Evolutionary conservation across 2,888 invertebrate species (phyloP).

Genomic region (Nasonovia ribisnigri): DNA sequence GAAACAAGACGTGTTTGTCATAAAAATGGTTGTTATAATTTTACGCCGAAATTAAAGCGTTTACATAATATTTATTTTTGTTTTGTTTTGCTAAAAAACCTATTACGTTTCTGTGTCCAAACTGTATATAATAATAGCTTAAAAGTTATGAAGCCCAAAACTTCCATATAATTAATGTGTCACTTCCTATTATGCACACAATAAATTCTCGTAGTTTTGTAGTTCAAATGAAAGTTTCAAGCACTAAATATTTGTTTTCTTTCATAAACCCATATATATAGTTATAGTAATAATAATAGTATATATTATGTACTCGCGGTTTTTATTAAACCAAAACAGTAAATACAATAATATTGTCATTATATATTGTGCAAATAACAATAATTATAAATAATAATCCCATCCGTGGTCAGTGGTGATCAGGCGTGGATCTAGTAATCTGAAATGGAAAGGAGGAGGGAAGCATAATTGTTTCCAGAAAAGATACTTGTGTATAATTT

Average conservation of each 20-base stretch:
- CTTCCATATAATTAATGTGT: slow-evolving; percentile 36
- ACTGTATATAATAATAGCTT: slow-evolving; percentile 16
- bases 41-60: too few species aligned
- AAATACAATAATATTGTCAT: neutral
- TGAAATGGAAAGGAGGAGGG: too few species aligned
- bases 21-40: neutral
- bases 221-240: slow-evolving; percentile 36
- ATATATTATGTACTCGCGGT: neutral
- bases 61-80: neutral
- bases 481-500: too few species aligned
- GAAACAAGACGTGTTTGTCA: neutral
- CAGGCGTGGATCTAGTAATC: too few species aligned
- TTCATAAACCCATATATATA: neutral
- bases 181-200: slow-evolving; percentile 29
- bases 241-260: slow-evolving; percentile 49
- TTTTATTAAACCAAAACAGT: neutral
- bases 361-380: neutral
- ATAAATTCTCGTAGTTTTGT: slow-evolving; percentile 26
- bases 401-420: neutral
- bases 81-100: neutral
- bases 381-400: neutral
- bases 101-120: neutral
- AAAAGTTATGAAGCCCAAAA: slow-evolving; percentile 39
- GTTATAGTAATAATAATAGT: neutral
- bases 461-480: too few species aligned